Base-by-base conservation (phyloP, 1,140 invertebrate species). In the Metaphire vulgaris region DNA sequence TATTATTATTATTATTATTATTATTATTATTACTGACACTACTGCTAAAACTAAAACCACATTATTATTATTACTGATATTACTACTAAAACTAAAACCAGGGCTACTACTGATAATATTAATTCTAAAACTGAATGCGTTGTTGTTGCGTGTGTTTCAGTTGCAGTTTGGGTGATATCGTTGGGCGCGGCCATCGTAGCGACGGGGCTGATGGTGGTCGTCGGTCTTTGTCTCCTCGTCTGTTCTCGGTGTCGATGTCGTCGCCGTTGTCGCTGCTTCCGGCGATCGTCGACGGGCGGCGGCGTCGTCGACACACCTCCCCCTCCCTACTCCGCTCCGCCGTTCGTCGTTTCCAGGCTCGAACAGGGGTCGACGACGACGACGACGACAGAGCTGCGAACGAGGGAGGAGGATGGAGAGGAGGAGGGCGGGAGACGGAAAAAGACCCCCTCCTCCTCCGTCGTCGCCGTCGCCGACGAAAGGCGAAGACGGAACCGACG, bases 1-100 rank as follows among this genome's bases (percentile, higher is more conserved):
- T 65, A 65, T 26, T 26, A 65, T 65, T 65, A 65, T 65, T 65
- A 26, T 65, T 65, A 26, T 15, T 65, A 65, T 65, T 65, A 65
- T 26, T 65, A 26, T 15, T 15, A 65, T 15, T 26, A 65, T 14
- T 65, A 65, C 14, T 26, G 14, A 65, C 14, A 26, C 56, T n/a
- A n/a, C n/a, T n/a, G n/a, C n/a, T n/a, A n/a, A n/a, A n/a, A n/a
- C n/a, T n/a, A n/a, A n/a, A n/a, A n/a, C n/a, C n/a, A n/a, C n/a
- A n/a, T n/a, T n/a, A n/a, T n/a, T n/a, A n/a, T n/a, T n/a, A n/a
- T n/a, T n/a, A n/a, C n/a, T n/a, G n/a, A n/a, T n/a, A n/a, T n/a
- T n/a, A n/a, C n/a, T n/a, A n/a, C n/a, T n/a, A n/a, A n/a, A n/a
- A n/a, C n/a, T n/a, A n/a, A n/a, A n/a, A n/a, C n/a, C n/a, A n/a